Base-by-base conservation (phyloP, 2,888 invertebrate species). In the Tetragnatha montana region DNA sequence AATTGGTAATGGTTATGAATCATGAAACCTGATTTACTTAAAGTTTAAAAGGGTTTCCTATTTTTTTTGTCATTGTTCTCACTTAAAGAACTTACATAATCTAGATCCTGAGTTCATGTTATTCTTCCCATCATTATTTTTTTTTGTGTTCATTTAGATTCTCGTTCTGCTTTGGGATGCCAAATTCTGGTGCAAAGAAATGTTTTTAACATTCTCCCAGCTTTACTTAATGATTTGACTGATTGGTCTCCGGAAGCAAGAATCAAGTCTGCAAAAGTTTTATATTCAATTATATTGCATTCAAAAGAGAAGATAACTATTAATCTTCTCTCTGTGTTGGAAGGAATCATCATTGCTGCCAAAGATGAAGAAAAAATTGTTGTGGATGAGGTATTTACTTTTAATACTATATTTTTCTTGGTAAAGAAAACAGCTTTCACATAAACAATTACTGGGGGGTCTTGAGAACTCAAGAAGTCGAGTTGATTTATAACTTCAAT, bases 81-180 rank as follows among this genome's bases (percentile, higher is more conserved):
- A 35, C 35, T 35, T 2, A 35, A 35, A 35, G 35, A 35, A 1
- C 35, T 35, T 35, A 35, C 35, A 35, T 35, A 35, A 35, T 35
- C 35, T 35, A 35, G 35, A 35, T 35, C 4, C 35, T 35, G 35
- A 35, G 35, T 35, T 35, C 35, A 1, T 35, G 4, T 35, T 35
- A 35, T 35, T 35, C 35, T 35, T 35, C 4, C 35, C 4, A 4
- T 2, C 35, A 35, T 35, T 35, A 35, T 2, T 35, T 4, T 35
- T n/a, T 35, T 35, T 35, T 35, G 35, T 35, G 35, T 35, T 35
- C 35, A 10, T 35, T 35, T 74, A 95, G 96, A 96, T 14, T 94
- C 94, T 89, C 95, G 98, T n/a, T 98, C 98, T 0, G 97, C 96
- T 92, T 94, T 98, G 22, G 98, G 98, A 0, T 98, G 98, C 93